A percentile compares a stretch with the other conserved stretches of the same genome.
Conservation (phyloP, 2,113 vertebrate genomes). For the Siniperca chuatsi region DNA sequence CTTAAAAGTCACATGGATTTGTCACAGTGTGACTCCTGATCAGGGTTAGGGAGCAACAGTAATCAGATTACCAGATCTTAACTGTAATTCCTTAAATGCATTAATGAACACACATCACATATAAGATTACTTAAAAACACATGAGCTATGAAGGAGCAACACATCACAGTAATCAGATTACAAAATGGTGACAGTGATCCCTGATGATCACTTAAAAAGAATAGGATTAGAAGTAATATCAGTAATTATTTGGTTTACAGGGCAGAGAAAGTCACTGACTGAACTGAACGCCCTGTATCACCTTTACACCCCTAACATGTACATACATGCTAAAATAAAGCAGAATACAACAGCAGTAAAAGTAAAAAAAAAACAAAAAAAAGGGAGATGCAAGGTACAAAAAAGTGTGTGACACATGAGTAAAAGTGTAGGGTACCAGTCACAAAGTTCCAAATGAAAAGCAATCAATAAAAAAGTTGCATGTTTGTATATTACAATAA, state of each 20-base stretch:
- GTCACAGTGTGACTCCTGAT: conserved; percentile 62
- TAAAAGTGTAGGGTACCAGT: neutral
- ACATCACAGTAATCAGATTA: conserved; percentile 9
- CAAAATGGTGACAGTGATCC: neutral
- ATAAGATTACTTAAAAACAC: neutral
- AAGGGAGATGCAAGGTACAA: too few species aligned
- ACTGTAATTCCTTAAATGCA: neutral
- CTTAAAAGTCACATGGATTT: conserved; percentile 74
- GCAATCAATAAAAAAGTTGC: neutral
- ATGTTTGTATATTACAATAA: neutral
- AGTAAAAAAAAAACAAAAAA: too few species aligned
- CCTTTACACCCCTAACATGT: neutral
- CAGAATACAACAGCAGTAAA: neutral
- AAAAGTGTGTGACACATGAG: too few species aligned
- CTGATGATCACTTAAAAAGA: neutral
- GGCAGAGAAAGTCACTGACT: neutral
- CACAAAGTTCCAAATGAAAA: neutral
- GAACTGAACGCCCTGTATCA: neutral
- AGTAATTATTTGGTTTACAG: neutral
- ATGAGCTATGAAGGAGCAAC: neutral
- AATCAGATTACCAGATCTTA: conserved; percentile 45
- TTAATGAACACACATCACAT: neutral
- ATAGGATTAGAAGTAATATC: neutral
- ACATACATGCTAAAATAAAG: neutral
- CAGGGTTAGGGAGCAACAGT: conserved; percentile 22